Evolutionary conservation across 2,113 vertebrate genomes (phyloP).

Genomic region (Scopus umbretta): DNA sequence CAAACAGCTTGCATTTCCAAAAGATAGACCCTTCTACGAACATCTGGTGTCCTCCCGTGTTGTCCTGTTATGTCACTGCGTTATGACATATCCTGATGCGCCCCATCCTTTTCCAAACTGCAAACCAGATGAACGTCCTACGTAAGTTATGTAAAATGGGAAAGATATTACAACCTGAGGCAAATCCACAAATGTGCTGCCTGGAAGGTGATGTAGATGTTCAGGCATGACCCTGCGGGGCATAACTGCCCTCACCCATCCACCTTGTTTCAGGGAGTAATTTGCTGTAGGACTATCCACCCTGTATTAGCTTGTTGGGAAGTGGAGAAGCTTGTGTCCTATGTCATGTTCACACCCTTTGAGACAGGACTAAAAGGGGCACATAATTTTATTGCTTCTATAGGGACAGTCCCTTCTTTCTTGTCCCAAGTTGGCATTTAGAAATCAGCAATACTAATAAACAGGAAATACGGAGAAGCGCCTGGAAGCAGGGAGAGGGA

Average conservation of each 20-base stretch:
- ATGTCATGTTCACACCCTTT: background rate
- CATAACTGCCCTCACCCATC: background rate
- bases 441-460: background rate
- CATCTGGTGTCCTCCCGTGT: background rate
- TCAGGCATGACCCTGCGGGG: background rate
- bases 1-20: background rate
- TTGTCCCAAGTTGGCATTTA: background rate
- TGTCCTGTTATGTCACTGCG: background rate
- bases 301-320: background rate
- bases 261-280: background rate
- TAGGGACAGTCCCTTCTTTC: background rate
- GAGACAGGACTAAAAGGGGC: background rate
- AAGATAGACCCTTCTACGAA: background rate
- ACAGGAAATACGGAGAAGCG: background rate
- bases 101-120: background rate
- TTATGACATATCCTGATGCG: background rate
- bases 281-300: background rate
- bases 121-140: background rate
- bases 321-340: background rate
- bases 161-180: background rate
- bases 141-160: background rate
- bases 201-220: background rate
- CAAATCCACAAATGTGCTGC: background rate
- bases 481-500: background rate
- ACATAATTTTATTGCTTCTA: background rate